Evolutionary conservation across 2,113 vertebrate species (phyloP), one percentile per base, ranked within the genome.

Genomic region (Crotophaga sulcirostris): DNA sequence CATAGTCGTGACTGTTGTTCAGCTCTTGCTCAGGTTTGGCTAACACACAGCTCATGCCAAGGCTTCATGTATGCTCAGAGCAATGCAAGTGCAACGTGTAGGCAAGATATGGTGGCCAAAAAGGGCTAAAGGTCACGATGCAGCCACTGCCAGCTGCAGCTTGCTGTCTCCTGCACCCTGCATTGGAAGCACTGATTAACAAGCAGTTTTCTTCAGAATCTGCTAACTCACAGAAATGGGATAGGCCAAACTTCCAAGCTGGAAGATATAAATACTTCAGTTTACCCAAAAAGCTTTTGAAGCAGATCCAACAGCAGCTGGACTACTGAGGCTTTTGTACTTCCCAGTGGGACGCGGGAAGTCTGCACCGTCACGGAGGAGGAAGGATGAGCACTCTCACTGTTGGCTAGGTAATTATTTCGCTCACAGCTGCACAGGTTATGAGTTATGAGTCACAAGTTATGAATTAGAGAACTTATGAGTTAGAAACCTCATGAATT

Each of bases 341-440:
- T 85, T 51, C 45, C 40, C 5, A 3, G 4, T 58, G 17, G 34
- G 62, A 51, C 11, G 25, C 17, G 3, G 8, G 24, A 72, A 4
- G 3, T 6, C 13, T 5, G 1, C 25, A 28, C 18, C 6, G 1
- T 8, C 45, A 62, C 4, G 2, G 24, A 84, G 59, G 17, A 77
- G 16, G 49, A 73, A 66, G 10, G 49, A 49, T 58, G 14, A 75
- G 28, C n/a, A 31, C 38, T 31, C 6, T 54, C 33, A n/a, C 11
- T 1, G 0, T 38, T 64, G 13, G 10, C 23, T 24, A 24, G 11
- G 24, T 62, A 34, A 83, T 16, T 80, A 2, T 29, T 83, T 76
- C 64, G 9, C 34, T 68, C 20, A 29, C 7, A 59, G 8, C 5
- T 45, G 16, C 12, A 72, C 51, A 40, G 38, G 19, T 62, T 44